Conservation (phyloP, 2,888 invertebrate species). For the Glomeris marginata region DNA sequence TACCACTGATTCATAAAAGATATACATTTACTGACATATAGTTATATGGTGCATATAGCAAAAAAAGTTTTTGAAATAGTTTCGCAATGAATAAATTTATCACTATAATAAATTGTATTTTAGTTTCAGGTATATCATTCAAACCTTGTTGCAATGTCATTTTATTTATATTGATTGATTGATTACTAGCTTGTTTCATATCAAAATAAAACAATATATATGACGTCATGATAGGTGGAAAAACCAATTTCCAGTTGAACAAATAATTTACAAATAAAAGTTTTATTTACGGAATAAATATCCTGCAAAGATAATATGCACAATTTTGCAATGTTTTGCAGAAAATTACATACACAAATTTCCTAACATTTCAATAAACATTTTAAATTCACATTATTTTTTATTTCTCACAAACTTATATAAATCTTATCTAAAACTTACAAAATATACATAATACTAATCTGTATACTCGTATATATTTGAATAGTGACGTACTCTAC, state of each 20-base stretch:
- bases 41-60: constrained; percentile 1
- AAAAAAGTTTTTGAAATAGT: too few species aligned
- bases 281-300: too few species aligned
- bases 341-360: too few species aligned
- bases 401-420: neutral
- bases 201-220: neutral
- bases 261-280: neutral
- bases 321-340: too few species aligned
- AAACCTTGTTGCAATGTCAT: too few species aligned
- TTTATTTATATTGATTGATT: too few species aligned
- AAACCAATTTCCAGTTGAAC: neutral
- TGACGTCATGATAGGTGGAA: neutral
- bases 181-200: too few species aligned
- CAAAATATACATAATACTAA: neutral
- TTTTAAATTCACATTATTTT: neutral
- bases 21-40: constrained; percentile 1
- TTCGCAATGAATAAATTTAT: too few species aligned
- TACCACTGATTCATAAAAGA: constrained; percentile 19
- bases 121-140: too few species aligned
- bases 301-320: too few species aligned
- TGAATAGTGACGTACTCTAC: too few species aligned
- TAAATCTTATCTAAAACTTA: neutral
- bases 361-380: neutral
- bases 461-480: neutral
- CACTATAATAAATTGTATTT: too few species aligned